These are phyloP conservation scores for Amblyraja radiata DNA, from an alignment of 2,797 vertebrate species.

Conservation along the genomic window DNA sequence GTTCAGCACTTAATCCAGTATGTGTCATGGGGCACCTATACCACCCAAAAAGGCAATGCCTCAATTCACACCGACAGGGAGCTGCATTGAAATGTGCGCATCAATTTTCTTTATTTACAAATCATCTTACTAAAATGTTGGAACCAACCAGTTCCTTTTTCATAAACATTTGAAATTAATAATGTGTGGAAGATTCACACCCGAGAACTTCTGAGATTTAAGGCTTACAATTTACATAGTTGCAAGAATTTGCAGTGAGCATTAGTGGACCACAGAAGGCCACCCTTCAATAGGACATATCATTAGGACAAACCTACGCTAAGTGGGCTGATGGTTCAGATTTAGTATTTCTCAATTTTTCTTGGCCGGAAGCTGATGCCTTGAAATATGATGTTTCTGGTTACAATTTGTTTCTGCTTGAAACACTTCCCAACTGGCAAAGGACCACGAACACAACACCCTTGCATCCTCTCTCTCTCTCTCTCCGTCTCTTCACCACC, in stretches of 20 bases:
- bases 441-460: background rate
- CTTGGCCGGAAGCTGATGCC: background rate
- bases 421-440: background rate
- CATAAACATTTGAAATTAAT: background rate
- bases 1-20: slow-evolving; percentile 11
- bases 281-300: background rate
- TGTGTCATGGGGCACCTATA: background rate
- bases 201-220: background rate
- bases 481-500: no score
- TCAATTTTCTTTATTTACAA: background rate
- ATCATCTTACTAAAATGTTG: background rate
- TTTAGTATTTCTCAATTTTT: background rate
- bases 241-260: background rate
- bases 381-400: background rate
- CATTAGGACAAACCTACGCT: background rate
- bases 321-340: background rate
- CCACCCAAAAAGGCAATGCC: background rate
- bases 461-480: no score
- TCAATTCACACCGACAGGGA: background rate
- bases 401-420: background rate
- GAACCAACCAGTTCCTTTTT: background rate
- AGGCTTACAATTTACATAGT: no score
- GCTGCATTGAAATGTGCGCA: background rate
- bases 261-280: background rate
- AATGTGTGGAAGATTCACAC: background rate